Evolutionary conservation across 2,888 invertebrate species (phyloP).

Genomic region (Heliconius sara): DNA sequence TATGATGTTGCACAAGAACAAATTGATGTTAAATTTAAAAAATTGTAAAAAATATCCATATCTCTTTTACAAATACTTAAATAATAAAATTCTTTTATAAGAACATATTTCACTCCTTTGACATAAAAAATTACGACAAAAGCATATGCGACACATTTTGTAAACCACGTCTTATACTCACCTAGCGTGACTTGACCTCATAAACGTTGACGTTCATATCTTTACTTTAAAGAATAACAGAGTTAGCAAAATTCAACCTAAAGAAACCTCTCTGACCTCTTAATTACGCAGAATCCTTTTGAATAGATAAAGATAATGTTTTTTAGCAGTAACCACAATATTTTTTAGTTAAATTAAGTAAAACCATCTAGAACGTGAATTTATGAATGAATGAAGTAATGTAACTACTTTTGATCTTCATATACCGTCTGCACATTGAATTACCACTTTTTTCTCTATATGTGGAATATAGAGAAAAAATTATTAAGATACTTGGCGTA

Average conservation of each 20-base stretch:
- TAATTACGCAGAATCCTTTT: neutral
- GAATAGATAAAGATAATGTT: neutral
- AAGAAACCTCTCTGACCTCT: neutral
- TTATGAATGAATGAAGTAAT: too few species aligned
- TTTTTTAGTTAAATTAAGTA: too few species aligned
- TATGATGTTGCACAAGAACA: neutral
- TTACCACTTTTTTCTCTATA: neutral
- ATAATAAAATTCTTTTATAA: neutral
- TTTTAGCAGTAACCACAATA: neutral
- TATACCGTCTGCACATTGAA: neutral
- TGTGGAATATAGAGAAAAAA: too few species aligned
- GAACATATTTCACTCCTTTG: neutral
- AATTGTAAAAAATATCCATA: too few species aligned
- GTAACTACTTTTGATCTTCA: too few species aligned
- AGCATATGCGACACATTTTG: neutral
- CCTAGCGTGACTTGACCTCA: conserved; percentile 21
- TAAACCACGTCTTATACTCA: conserved; percentile 14
- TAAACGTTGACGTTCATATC: conserved; percentile 2
- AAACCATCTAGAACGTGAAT: too few species aligned
- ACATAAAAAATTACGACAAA: conserved; percentile 3
- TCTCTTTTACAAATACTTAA: neutral
- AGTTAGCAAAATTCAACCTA: neutral
- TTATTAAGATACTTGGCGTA: neutral
- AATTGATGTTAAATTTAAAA: neutral
- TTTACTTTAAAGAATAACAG: neutral